Percentiles rank a stretch among this genome's conserved stretches.
Conservation (phyloP, 2,113 vertebrate species). For the Ictalurus punctatus region DNA sequence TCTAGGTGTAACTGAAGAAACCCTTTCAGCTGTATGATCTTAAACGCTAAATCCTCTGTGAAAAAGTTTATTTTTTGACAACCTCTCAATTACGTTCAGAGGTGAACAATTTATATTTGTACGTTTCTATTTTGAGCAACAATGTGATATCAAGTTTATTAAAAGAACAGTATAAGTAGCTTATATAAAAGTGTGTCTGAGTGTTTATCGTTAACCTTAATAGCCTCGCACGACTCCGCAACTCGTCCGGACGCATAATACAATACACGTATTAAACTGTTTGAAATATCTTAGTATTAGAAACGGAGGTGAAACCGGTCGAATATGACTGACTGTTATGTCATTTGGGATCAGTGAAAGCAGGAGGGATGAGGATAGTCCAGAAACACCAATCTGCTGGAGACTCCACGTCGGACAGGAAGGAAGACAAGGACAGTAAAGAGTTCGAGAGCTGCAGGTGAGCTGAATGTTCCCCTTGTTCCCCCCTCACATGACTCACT, state of each 20-base stretch:
- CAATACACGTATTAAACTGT: neutral
- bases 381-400: constrained; percentile 86
- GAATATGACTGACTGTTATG: neutral
- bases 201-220: neutral
- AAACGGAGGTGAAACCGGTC: neutral
- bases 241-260: neutral
- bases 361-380: constrained; percentile 96
- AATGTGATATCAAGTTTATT: neutral
- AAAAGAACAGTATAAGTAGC: neutral
- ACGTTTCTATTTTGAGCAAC: neutral
- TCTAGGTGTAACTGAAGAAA: neutral
- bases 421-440: constrained; percentile 86
- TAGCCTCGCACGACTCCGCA: neutral
- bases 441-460: constrained; percentile 91
- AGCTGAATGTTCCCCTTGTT: constrained; percentile 28
- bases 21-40: neutral
- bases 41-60: neutral
- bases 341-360: constrained; percentile 81
- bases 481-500: neutral
- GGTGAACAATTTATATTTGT: neutral
- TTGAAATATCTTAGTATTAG: neutral
- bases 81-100: no score
- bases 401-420: constrained; percentile 79
- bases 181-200: neutral
- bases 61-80: neutral